Evolutionary conservation across 2,797 vertebrate species (phyloP).

Genomic region (Hemibagrus guttatus): DNA sequence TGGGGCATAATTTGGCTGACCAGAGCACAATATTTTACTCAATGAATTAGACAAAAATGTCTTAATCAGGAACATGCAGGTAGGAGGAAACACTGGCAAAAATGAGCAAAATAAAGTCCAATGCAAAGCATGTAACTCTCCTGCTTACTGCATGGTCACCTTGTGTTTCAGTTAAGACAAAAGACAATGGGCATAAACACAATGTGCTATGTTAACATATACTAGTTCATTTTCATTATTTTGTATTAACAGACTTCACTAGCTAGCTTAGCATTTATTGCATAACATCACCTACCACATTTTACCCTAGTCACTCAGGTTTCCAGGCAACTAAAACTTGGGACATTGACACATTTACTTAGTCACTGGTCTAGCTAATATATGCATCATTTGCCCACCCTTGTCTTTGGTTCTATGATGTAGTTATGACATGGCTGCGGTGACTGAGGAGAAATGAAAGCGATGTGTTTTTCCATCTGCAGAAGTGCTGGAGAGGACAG

Average conservation of each 20-base stretch:
- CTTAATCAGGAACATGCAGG: not conserved
- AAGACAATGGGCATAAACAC: not conserved
- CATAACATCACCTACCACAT: not conserved
- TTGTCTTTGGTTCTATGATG: not conserved
- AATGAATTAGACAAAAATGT: not conserved
- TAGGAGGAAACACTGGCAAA: not conserved
- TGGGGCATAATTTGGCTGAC: not conserved
- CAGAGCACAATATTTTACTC: not conserved
- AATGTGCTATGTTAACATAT: not conserved
- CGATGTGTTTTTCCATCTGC: conserved; percentile 16
- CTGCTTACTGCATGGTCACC: not conserved
- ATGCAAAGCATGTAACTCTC: not conserved
- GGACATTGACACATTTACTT: not conserved
- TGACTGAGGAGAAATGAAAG: conserved; percentile 44
- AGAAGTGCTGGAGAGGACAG: conserved; percentile 41
- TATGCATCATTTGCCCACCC: not conserved
- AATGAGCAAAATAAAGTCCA: not conserved
- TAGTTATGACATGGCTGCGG: not conserved
- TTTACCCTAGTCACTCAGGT: not conserved
- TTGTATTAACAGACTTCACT: not conserved
- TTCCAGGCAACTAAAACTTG: not conserved
- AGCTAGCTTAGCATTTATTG: not conserved
- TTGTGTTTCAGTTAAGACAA: not conserved
- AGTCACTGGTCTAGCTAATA: not conserved
- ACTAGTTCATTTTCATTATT: not conserved